Base-by-base conservation (phyloP, 2,797 vertebrate genomes). In the Leuciscus waleckii region DNA sequence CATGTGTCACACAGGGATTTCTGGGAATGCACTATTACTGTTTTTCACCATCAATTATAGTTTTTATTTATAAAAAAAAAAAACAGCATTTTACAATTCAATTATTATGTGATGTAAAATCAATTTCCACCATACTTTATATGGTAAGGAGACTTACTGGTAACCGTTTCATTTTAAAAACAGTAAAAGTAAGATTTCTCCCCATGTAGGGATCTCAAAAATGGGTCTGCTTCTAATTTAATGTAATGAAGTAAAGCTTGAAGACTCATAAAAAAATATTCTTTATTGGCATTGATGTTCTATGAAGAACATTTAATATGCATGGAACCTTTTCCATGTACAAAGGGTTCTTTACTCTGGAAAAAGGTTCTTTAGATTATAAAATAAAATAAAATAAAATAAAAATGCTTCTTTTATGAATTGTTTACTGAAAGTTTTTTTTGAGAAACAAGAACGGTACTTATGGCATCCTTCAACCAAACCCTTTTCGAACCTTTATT, bases 191-290 rank as follows among this genome's bases (percentile, higher is more conserved):
- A 4, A 26, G 0, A 70, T 17, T 71, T 71, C 7, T 43, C 3
- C 0, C 39, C n/a, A 37, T n/a, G 14, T n/a, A 9, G 70, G 43
- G n/a, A 49, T 73, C 26, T 74, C 26, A 74, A 29, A 29, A 37
- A 13, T 37, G 6, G 51, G 49, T 8, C 49, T 0, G 26, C 16
- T n/a, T 46, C 17, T 21, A 17, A 51, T 74, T 65, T 6, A 63
- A 71, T 71, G 23, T 26, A 71, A 56, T 54, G 3, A 76, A 35
- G 19, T 76, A 76, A 58, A 56, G 74, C 32, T 77, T 46, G 43
- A 46, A 46, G 43, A 46, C 43, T 43, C 41, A 0, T 41, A 39
- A 43, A 41, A 41, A 43, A 43, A 10, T 43, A 43, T 43, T 43
- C 9, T 43, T 11, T 4, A 43, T 43, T 43, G 43, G 11, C 43